Base-by-base conservation (phyloP, 2,888 invertebrate genomes). In the Tholera decimalis region DNA sequence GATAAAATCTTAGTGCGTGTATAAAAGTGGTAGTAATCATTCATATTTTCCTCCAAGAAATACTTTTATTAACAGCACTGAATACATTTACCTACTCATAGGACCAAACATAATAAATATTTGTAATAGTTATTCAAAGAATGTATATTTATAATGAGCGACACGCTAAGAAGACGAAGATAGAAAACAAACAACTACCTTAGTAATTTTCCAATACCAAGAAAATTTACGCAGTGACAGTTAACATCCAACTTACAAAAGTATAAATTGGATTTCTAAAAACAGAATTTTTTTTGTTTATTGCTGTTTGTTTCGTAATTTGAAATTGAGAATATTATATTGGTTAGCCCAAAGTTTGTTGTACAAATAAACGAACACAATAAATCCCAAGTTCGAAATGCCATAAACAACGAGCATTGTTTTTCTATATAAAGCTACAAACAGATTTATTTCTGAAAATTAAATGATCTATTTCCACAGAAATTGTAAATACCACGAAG, bases 361-460 rank as follows among this genome's bases (percentile, higher is more conserved):
- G 69, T 77, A 62, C 58, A 70, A 75, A 64, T 75, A 74, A 80
- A 73, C 63, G 15, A 70, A 70, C 65, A 60, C 56, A 66, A 72
- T 80, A 72, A 77, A 74, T 77, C 64, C 55, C 41, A 61, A 66
- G 53, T 65, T 69, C 18, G 51, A 54, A 72, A 73, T 61, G 56
- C 70, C 37, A 68, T 75, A 73, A 78, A 80, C 64, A 54, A 46
- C 65, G 47, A 58, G 54, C 54, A 41, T 41, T 64, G 64, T 71
- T 68, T 57, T 49, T 30, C 43, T 73, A 47, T 18, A 35, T 59
- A 20, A 41, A 60, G 44, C 63, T 66, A 62, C 66, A 73, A 64
- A 64, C 50, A 30, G 55, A 66, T 66, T 61, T 56, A 64, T 44
- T 69, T 55, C 61, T 37, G 15, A 54, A 69, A 77, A 77, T 55